Percentiles rank a stretch among this genome's conserved stretches.
phyloP scores from a whole-genome alignment of 2,797 vertebrate genomes.

The Lutjanus campechanus region DNA sequence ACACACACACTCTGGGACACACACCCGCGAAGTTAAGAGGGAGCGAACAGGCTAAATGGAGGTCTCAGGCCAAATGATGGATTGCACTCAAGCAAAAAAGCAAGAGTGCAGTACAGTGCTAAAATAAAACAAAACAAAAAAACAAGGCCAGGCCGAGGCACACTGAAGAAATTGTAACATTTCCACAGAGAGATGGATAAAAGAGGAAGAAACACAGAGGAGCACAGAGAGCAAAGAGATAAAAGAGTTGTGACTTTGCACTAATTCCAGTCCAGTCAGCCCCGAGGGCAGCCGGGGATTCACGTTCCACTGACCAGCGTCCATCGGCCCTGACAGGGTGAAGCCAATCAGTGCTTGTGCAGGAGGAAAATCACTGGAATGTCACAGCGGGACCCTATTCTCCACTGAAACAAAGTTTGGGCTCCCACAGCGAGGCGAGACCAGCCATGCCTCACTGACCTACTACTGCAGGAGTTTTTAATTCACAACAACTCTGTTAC shows the following conservation, averaged over 20 bases:
- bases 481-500: conserved; percentile 30
- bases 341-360: conserved; percentile 61
- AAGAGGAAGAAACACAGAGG: conserved; percentile 15
- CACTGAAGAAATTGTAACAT: conserved; percentile 31
- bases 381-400: conserved; percentile 40
- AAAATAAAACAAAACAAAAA: conserved; percentile 9
- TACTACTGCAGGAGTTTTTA: conserved; percentile 38
- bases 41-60: conserved; percentile 30
- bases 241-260: conserved; percentile 44
- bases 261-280: conserved; percentile 54
- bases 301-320: conserved; percentile 53
- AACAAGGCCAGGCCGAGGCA: conserved; percentile 5
- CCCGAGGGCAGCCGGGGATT: conserved; percentile 40
- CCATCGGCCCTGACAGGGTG: conserved; percentile 55
- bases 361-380: conserved; percentile 45
- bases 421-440: conserved; percentile 35
- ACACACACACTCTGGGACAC: background rate
- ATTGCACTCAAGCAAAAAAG: conserved; percentile 30
- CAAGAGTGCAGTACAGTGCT: conserved; percentile 26
- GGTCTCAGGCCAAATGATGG: conserved; percentile 37
- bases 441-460: conserved; percentile 62
- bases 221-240: conserved; percentile 2
- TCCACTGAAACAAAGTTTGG: conserved; percentile 43
- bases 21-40: background rate
- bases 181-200: conserved; percentile 18